Conservation (phyloP, 2,113 vertebrate genomes). For the Corvus cornix region DNA sequence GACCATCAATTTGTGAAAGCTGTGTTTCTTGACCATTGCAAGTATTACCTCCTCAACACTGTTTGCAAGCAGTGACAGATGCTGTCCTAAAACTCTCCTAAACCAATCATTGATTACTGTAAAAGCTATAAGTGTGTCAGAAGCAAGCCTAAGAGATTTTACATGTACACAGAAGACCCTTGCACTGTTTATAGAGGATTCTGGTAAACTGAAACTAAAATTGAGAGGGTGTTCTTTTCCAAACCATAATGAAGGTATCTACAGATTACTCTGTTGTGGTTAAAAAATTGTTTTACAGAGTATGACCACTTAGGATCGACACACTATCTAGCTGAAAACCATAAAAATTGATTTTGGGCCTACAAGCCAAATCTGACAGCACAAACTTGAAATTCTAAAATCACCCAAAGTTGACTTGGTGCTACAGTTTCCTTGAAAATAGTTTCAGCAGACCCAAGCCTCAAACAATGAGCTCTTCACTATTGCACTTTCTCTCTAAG, state of each 20-base stretch:
- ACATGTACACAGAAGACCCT: accelerated
- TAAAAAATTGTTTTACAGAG: not conserved
- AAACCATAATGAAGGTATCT: not conserved
- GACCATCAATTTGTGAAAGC: not conserved
- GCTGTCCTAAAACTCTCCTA: not conserved
- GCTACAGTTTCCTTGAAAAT: not conserved
- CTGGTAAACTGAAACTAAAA: not conserved
- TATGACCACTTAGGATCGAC: not conserved
- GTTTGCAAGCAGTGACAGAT: not conserved
- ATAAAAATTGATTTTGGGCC: not conserved
- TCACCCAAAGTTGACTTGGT: not conserved
- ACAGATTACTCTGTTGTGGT: not conserved
- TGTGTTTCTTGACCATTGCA: not conserved
- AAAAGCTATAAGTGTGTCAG: not conserved
- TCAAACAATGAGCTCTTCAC: not conserved
- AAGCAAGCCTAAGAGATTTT: not conserved
- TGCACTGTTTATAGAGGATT: not conserved
- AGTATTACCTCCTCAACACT: not conserved
- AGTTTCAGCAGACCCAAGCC: not conserved
- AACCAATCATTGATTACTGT: not conserved
- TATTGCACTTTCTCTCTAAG: not conserved
- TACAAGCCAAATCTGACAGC: not conserved
- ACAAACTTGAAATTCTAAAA: not conserved
- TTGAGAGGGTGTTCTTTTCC: accelerated
- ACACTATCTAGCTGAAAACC: accelerated